Evolutionary conservation across 2,888 invertebrate genomes (phyloP).

Genomic region (Mythimna vitellina): DNA sequence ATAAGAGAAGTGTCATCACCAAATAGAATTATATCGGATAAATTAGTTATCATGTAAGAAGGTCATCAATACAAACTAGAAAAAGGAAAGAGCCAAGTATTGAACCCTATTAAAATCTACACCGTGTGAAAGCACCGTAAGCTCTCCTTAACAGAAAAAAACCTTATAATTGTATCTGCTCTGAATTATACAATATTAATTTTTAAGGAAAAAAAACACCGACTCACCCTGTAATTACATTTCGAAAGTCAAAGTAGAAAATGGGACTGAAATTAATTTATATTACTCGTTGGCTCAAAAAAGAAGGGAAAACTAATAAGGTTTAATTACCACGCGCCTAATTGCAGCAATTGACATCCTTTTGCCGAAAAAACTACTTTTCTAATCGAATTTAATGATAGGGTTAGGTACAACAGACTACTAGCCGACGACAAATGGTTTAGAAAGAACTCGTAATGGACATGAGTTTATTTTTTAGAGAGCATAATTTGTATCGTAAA

Average conservation of each 20-base stretch:
- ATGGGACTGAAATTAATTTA: constrained; percentile 78
- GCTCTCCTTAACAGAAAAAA: constrained; percentile 12
- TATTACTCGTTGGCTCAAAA: constrained; percentile 73
- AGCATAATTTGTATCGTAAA: not conserved
- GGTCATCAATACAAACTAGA: no score
- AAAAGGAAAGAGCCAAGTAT: no score
- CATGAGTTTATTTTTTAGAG: no score
- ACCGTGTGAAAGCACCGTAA: not conserved
- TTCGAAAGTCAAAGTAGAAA: constrained; percentile 75
- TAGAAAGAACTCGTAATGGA: constrained; percentile 26
- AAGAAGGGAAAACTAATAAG: constrained; percentile 81
- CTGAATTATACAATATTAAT: constrained; percentile 46
- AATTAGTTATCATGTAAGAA: no score
- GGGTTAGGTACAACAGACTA: constrained; percentile 69
- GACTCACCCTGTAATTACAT: constrained; percentile 71
- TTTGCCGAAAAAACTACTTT: constrained; percentile 75
- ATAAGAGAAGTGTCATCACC: no score
- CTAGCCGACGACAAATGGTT: constrained; percentile 45
- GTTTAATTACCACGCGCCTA: constrained; percentile 83
- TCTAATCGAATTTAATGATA: constrained; percentile 84
- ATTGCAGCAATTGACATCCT: constrained; percentile 85
- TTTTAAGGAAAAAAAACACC: constrained; percentile 55
- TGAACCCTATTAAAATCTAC: no score
- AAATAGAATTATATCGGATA: no score
- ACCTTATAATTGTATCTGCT: constrained; percentile 38